phyloP scores from a whole-genome alignment of 2,797 vertebrate genomes.

The Psittacula derbiana region DNA sequence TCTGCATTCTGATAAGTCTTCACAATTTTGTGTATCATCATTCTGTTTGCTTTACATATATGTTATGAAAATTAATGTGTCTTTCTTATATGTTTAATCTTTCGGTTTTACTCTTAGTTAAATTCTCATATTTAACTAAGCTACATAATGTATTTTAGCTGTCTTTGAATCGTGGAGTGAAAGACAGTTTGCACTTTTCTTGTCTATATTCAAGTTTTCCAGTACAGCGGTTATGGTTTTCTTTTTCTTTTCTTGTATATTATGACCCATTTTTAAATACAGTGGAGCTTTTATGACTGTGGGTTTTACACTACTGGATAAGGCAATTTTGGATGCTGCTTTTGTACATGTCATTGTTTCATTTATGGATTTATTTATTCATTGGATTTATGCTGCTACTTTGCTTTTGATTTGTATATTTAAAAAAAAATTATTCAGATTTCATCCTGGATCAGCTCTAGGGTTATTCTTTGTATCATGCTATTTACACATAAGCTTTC shows the following conservation, averaged over 20 bases:
- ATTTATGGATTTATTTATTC: neutral
- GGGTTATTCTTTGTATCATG: neutral
- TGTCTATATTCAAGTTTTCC: neutral
- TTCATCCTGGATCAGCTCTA: neutral
- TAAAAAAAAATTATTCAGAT: neutral
- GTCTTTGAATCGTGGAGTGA: neutral
- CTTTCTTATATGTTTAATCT: neutral
- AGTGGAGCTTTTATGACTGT: neutral
- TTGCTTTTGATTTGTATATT: neutral
- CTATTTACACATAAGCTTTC: neutral
- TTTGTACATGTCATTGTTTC: neutral
- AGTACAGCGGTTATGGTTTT: neutral
- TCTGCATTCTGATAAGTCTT: neutral
- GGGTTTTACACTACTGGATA: neutral
- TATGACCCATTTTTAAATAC: neutral
- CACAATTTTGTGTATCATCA: neutral
- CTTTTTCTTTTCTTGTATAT: neutral
- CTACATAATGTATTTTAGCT: neutral
- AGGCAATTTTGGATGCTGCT: neutral
- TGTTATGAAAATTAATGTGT: neutral
- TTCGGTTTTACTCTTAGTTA: neutral
- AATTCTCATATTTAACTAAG: neutral
- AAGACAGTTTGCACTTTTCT: neutral
- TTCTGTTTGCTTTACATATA: neutral
- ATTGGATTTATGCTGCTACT: neutral